Evolutionary conservation across 1,140 invertebrate genomes (phyloP).

Genomic region (Patella vulgata): DNA sequence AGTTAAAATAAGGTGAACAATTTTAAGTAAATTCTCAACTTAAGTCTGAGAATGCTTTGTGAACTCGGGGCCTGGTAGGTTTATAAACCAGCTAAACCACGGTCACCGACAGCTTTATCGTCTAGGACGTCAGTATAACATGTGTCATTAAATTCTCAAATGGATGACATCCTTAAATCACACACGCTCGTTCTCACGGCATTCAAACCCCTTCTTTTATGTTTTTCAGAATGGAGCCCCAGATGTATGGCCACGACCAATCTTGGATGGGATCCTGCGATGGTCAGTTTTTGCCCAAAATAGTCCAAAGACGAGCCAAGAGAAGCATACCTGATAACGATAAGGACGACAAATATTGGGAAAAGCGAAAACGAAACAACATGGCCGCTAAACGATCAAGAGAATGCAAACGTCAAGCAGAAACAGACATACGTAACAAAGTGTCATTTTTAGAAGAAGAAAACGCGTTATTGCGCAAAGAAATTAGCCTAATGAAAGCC

Average conservation of each 20-base stretch:
- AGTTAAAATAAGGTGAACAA: too few relatives aligned
- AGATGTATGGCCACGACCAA: background rate
- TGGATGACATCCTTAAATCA: too few relatives aligned
- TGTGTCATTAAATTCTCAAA: too few relatives aligned
- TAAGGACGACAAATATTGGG: constrained; percentile 97
- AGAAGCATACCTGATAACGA: constrained; percentile 86
- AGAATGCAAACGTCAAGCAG: constrained; percentile 82
- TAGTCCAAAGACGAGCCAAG: constrained; percentile 29
- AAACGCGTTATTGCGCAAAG: constrained; percentile 91
- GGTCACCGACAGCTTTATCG: too few relatives aligned
- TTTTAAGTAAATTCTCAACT: too few relatives aligned
- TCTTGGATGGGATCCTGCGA: constrained; percentile 11
- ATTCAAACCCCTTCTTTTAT: too few relatives aligned
- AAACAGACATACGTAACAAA: constrained; percentile 33
- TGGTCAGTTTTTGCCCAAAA: constrained; percentile 18
- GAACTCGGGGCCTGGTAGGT: too few relatives aligned
- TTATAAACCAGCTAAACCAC: too few relatives aligned
- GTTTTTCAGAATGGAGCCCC: too few relatives aligned
- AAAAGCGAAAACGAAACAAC: constrained; percentile 90
- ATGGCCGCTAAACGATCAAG: constrained; percentile 92
- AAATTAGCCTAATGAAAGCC: constrained; percentile 89
- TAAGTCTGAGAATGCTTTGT: too few relatives aligned
- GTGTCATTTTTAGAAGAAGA: constrained; percentile 80
- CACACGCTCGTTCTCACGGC: too few relatives aligned
- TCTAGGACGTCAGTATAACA: too few relatives aligned